Percentiles rank a stretch among this genome's conserved stretches.
Conservation (phyloP, 1,140 invertebrate species). For the Drosophila arizonae region DNA sequence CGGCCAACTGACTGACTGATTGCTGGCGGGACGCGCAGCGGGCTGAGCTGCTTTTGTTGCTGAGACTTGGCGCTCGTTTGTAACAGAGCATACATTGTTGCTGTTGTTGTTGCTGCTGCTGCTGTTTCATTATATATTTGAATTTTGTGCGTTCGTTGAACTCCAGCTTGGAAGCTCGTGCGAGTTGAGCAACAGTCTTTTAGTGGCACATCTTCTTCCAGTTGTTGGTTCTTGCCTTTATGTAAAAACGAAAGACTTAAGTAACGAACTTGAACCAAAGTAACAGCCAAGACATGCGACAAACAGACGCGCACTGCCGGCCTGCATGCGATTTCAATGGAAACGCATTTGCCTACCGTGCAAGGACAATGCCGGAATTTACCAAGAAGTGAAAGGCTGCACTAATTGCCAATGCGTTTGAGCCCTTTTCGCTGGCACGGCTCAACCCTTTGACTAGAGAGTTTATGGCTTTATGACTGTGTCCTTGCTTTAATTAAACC, state of each 20-base stretch:
- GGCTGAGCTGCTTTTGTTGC: conserved; percentile 12
- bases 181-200: conserved; percentile 65
- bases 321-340: conserved; percentile 34
- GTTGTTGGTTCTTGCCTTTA: conserved; percentile 28
- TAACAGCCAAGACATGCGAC: background rate
- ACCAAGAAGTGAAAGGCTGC: conserved; percentile 48
- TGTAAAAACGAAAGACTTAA: conserved; percentile 65
- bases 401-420: conserved; percentile 41
- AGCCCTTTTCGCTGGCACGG: background rate
- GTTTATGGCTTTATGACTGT: conserved; percentile 76
- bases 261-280: conserved; percentile 58
- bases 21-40: conserved; percentile 17
- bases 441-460: conserved; percentile 62
- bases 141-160: conserved; percentile 69
- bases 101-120: conserved; percentile 37
- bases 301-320: background rate
- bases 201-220: conserved; percentile 25
- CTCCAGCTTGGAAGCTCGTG: conserved; percentile 32
- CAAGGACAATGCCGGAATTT: conserved; percentile 46
- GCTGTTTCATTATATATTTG: conserved; percentile 61
- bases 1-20: conserved; percentile 62
- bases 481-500: conserved; percentile 72
- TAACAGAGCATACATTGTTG: conserved; percentile 62
- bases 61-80: conserved; percentile 54
- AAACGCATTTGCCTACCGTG: conserved; percentile 70